phyloP scores from a whole-genome alignment of 1,140 invertebrate genomes.

The Drosophila ananassae region DNA sequence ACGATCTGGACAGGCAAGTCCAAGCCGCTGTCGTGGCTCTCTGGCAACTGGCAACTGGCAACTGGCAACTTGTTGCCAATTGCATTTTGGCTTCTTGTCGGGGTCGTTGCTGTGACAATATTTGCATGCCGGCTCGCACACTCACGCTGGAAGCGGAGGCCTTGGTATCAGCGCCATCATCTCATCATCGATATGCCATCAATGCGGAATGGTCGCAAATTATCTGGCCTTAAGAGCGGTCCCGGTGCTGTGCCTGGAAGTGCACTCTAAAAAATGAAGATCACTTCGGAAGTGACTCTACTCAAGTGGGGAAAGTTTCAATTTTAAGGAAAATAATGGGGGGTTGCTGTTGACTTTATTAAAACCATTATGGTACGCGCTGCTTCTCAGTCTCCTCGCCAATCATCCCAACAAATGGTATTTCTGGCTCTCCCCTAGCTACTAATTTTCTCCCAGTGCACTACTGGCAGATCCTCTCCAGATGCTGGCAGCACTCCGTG shows the following conservation, averaged over 20 bases:
- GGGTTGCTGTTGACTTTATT: no score
- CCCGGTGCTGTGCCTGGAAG: neutral
- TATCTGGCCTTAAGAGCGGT: slow-evolving; percentile 62
- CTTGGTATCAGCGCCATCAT: slow-evolving; percentile 71
- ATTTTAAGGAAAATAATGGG: no score
- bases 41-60: slow-evolving; percentile 7
- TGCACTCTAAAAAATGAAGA: slow-evolving; percentile 11
- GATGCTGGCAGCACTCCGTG: slow-evolving; percentile 26
- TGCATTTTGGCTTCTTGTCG: slow-evolving; percentile 49
- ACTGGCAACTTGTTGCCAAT: slow-evolving; percentile 45
- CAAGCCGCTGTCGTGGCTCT: slow-evolving; percentile 25
- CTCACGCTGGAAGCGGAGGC: slow-evolving; percentile 1
- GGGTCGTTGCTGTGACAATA: slow-evolving; percentile 66
- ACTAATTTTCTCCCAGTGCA: neutral
- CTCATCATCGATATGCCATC: slow-evolving; percentile 77
- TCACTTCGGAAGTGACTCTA: neutral
- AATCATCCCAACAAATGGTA: no score
- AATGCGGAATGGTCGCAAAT: slow-evolving; percentile 78
- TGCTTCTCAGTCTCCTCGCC: no score
- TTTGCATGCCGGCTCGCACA: slow-evolving; percentile 62
- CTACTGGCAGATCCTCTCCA: slow-evolving; percentile 7
- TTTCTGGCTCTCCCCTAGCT: no score
- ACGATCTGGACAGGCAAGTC: slow-evolving; percentile 63
- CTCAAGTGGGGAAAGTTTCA: no score
- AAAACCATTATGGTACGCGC: no score